Evolutionary conservation across 23 tunicate species (phyloP).

Genomic region (Diplosoma virens): DNA sequence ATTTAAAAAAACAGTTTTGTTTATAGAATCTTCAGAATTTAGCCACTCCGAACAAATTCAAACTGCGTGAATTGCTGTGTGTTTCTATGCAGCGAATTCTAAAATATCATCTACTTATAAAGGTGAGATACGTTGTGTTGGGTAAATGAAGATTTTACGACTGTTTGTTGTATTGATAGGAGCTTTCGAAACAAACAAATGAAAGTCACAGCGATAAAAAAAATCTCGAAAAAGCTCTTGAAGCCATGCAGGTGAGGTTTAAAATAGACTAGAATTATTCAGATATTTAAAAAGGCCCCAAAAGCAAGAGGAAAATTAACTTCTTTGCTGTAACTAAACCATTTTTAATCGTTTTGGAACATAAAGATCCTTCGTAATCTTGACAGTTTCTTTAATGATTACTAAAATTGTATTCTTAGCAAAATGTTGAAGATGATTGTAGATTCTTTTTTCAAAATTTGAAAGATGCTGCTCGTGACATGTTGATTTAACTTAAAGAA

Average conservation of each 20-base stretch:
- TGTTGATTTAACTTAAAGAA: no score
- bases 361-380: no score
- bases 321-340: no score
- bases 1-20: no score
- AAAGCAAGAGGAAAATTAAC: no score
- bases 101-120: conserved; percentile 82
- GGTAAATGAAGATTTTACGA: neutral
- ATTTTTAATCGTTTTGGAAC: no score
- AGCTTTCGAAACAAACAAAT: conserved; percentile 54
- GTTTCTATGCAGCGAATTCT: conserved; percentile 91
- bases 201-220: conserved; percentile 61
- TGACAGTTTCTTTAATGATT: no score
- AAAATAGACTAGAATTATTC: neutral
- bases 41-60: conserved; percentile 83
- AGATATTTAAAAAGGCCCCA: no score
- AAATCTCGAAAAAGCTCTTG: conserved; percentile 47
- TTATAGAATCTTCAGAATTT: conserved; percentile 50
- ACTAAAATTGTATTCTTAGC: no score
- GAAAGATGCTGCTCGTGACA: no score
- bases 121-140: conserved; percentile 30
- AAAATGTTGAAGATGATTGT: no score
- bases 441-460: no score
- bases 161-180: conserved; percentile 21
- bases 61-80: conserved; percentile 72
- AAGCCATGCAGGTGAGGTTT: conserved; percentile 70